phyloP scores from a whole-genome alignment of 1,140 invertebrate genomes.

The Hyles euphorbiae region DNA sequence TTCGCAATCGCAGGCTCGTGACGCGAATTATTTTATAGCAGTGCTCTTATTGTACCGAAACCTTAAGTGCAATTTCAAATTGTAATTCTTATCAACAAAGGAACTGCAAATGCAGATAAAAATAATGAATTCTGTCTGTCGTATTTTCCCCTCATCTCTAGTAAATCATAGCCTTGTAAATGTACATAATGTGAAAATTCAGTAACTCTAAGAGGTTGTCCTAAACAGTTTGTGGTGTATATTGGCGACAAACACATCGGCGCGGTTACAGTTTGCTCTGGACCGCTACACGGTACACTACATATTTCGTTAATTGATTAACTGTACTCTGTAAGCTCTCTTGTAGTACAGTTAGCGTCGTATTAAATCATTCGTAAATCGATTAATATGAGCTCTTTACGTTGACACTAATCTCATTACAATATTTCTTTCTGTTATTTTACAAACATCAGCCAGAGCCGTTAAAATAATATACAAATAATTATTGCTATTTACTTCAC shows the following conservation, averaged over 20 bases:
- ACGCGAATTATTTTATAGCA: neutral
- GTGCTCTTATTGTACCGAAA: too few species aligned
- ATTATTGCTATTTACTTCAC: too few species aligned
- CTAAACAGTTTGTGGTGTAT: neutral
- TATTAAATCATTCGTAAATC: slow-evolving; percentile 27
- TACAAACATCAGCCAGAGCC: slow-evolving; percentile 5
- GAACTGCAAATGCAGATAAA: too few species aligned
- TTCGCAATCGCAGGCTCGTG: neutral
- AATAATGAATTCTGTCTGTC: too few species aligned
- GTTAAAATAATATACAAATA: slow-evolving; percentile 3
- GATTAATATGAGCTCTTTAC: slow-evolving; percentile 28
- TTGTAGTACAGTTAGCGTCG: slow-evolving; percentile 24
- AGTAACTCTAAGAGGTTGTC: too few species aligned
- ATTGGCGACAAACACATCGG: slow-evolving; percentile 2
- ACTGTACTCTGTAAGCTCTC: slow-evolving; percentile 26
- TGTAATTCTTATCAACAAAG: too few species aligned
- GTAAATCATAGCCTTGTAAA: too few species aligned
- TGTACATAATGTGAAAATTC: too few species aligned
- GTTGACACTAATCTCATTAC: slow-evolving; percentile 21
- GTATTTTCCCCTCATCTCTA: too few species aligned
- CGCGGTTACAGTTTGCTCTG: slow-evolving; percentile 10
- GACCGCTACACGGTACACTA: slow-evolving; percentile 20
- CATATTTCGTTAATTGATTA: slow-evolving; percentile 46
- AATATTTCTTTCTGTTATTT: slow-evolving; percentile 18
- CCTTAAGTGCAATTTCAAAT: too few species aligned